phyloP scores from a whole-genome alignment of 2,888 invertebrate genomes.

The Lasioglossum lativentre region DNA sequence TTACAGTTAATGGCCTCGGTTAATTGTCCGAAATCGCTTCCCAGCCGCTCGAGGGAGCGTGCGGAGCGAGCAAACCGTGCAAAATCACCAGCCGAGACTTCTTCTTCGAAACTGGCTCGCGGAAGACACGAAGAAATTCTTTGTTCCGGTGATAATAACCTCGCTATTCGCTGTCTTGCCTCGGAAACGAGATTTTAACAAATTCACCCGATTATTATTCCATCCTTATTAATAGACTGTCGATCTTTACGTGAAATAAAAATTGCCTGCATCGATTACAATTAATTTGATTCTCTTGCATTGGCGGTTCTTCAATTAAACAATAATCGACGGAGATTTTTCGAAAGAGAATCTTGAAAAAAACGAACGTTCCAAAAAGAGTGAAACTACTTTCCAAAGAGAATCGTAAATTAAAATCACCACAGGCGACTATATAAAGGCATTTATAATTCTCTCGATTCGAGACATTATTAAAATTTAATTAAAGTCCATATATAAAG shows the following conservation, averaged over 20 bases:
- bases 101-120: constrained; percentile 22
- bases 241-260: too few relatives aligned
- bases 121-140: background rate
- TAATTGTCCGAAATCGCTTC: constrained; percentile 59
- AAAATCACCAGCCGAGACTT: constrained; percentile 32
- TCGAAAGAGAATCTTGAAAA: background rate
- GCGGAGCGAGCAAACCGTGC: constrained; percentile 34
- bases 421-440: too few relatives aligned
- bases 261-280: too few relatives aligned
- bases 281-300: too few relatives aligned
- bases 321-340: background rate
- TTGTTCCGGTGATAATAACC: constrained; percentile 3
- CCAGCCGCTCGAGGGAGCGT: constrained; percentile 32
- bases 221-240: background rate
- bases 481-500: background rate
- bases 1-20: constrained; percentile 36
- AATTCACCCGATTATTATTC: background rate
- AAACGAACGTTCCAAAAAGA: background rate
- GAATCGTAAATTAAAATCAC: background rate
- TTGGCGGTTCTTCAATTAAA: too few relatives aligned
- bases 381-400: background rate
- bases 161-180: background rate
- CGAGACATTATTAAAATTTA: too few relatives aligned
- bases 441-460: background rate
- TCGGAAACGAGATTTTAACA: background rate